A percentile compares a stretch with the other conserved stretches of the same genome.
phyloP scores from a whole-genome alignment of 2,797 vertebrate genomes.

The Potorous gilbertii region DNA sequence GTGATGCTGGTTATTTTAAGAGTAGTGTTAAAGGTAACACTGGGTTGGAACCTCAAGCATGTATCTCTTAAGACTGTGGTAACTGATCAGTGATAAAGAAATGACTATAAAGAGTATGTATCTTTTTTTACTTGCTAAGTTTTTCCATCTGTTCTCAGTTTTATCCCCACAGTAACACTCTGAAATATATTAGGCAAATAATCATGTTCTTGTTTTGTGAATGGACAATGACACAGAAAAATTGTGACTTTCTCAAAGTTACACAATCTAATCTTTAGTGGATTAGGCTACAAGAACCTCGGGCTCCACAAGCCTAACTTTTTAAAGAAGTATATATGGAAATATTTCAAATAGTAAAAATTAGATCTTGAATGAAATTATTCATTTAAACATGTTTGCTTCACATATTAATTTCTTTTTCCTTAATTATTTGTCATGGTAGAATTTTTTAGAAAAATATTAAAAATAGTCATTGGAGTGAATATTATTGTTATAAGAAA shows the following conservation, averaged over 20 bases:
- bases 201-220: neutral
- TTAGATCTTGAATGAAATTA: constrained; percentile 30
- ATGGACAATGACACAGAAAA: neutral
- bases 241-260: constrained; percentile 24
- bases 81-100: neutral
- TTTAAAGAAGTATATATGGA: constrained; percentile 24
- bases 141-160: constrained; percentile 20
- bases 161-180: constrained; percentile 47
- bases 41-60: constrained; percentile 16
- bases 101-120: neutral
- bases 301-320: constrained; percentile 10
- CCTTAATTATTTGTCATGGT: constrained; percentile 33
- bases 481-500: constrained; percentile 35
- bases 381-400: constrained; percentile 36
- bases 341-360: constrained; percentile 41
- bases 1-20: neutral
- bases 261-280: constrained; percentile 9
- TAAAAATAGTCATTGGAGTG: constrained; percentile 10
- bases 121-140: constrained; percentile 27
- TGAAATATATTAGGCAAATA: neutral
- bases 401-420: constrained; percentile 8
- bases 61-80: constrained; percentile 14
- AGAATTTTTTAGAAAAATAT: constrained; percentile 45
- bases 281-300: neutral
- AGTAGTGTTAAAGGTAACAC: neutral